Base-by-base conservation (phyloP, 1,140 invertebrate genomes). In the Maniola jurtina region DNA sequence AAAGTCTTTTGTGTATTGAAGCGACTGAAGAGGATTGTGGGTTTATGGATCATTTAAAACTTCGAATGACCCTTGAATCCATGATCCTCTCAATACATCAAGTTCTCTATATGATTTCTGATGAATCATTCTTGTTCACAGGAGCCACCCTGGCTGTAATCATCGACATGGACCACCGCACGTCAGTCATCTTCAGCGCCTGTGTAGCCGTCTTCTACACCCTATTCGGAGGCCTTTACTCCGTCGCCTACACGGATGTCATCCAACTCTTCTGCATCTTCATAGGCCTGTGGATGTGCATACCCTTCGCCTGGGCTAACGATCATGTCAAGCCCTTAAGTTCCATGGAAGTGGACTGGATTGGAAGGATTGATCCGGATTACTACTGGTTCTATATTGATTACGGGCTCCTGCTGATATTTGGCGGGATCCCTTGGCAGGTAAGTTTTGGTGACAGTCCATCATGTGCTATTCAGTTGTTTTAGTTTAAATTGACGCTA, bases 221-320 rank as follows among this genome's bases (percentile, higher is more conserved):
- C 0, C 93, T 99, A 14, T 98, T 99, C 84, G 99, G 99, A 0
- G 99, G 99, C 0, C 93, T 99, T 9, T 99, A 99, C 89, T 97
- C 98, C 45, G 99, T 99, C 40, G 98, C 98, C 0, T 99, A 99
- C 85, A 99, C 99, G 1, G 99, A 99, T 87, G 98, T 99, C 73
- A 98, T 99, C 72, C 99, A 99, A 90, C 93, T 99, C 2, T 98
- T 99, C 92, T 99, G 98, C 91, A 99, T 99, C 83, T 99, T 99
- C 91, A 94, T 99, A 74, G 99, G 99, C 25, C 91, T 99, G 92
- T 99, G 98, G 98, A 94, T 99, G 92, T 98, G 98, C 79, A 98
- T 99, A 64, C 98, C 98, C 0, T 99, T 99, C 86, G 98, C 98
- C 1, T 95, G 98, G 94, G 92, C 92, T 35, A 96, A 99, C 90